Base-by-base conservation (phyloP, 2,888 invertebrate genomes). In the Gastracanthus pulcherrimus region DNA sequence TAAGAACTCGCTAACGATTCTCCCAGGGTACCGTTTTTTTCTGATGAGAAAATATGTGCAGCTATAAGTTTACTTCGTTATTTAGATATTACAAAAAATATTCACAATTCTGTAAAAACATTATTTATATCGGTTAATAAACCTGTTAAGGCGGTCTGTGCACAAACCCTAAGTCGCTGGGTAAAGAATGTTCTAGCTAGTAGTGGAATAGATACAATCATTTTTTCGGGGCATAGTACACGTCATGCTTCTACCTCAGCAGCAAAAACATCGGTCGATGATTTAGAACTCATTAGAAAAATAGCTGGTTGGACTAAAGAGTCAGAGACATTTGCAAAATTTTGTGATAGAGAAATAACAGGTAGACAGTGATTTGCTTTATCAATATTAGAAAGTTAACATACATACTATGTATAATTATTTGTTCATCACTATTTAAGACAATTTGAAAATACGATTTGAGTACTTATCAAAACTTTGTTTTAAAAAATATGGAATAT, bases 21-120 rank as follows among this genome's bases (percentile, higher is more conserved):
- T n/a, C n/a, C n/a, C n/a, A n/a, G n/a, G n/a, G n/a, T 86, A 34
- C 82, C 85, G 19, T 82, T 82, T 64, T 84, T 64, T 19, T 48
- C 79, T 29, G 41, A 83, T 2, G 51, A n/a, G 16, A 76, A 58
- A 0, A 58, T 85, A n/a, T 85, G 82, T 26, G 76, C 58, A 19
- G 83, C 84, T 2, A 36, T 45, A 13, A 38, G 76, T 3, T 29
- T 83, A 31, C 16, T 36, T 16, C 60, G 16, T 9, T 80, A 82
- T 23, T n/a, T n/a, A 13, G 4, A 29, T 2, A 26, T 1, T 6
- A 45, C 29, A 1, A 29, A n/a, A 67, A 0, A 1, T 0, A 36
- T 71, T 9, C 29, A 11, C 13, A 3, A 29, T 4, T 0, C n/a
- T 0, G 6, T 29, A 13, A 23, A 23, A 5, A 0, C 16, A 0